Evolutionary conservation across 2,888 invertebrate species (phyloP), one percentile per base, ranked within the genome.

Genomic region (Euplexia lucipara): DNA sequence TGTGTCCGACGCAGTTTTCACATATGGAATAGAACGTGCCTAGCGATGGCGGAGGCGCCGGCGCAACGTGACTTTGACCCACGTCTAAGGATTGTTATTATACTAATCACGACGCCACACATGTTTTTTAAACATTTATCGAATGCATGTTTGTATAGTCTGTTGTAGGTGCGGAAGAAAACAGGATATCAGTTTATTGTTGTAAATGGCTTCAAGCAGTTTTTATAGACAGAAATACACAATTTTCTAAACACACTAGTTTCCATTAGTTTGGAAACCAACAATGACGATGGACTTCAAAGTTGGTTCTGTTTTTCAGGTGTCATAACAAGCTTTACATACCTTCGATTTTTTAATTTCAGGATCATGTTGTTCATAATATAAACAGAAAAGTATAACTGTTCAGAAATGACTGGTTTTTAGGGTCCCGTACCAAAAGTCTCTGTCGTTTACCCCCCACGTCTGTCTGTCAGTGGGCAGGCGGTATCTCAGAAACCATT

Each of bases 1-100:
- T 72, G 44, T 77, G 67, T 66, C 59, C 53, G 49, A 57, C 52
- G 73, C 48, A 58, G 67, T 44, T 74, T 72, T 70, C 81, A 68
- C 64, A 76, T 79, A 84, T 68, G 83, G 85, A 66, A 67, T 71
- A 59, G 79, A 80, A 82, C 83, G 84, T 82, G 87, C 79, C 75
- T 61, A 53, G 52, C 63, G 75, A 62, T 70, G 64, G 68, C 22
- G 37, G 44, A 66, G 68, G 68, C 75, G 76, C 70, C 79, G 65
- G 56, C 63, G 52, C 82, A 77, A 87, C 88, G 88, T 88, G 88
- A 88, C 88, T 88, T 79, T 83, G 87, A 86, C 83, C 88, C 84
- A 83, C 80, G 87, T 80, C 70, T 59, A 22, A 10, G 39, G 60
- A 48, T 71, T 81, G 81, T 81, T 79, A 67, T 74, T 70, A 66